Conservation (phyloP, 2,113 vertebrate genomes). For the Sceloporus undulatus region DNA sequence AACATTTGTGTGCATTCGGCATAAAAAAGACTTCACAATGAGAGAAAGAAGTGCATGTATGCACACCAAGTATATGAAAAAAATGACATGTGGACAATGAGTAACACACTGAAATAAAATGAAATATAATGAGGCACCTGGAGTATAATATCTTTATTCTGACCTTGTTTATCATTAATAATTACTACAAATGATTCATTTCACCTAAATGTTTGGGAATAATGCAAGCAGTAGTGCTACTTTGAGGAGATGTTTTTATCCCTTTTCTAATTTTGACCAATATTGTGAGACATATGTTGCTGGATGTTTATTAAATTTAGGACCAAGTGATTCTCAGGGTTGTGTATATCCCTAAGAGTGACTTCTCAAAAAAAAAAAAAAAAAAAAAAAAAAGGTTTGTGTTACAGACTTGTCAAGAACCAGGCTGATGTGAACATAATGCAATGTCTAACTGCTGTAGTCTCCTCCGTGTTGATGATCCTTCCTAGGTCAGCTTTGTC, state of each 20-base stretch:
- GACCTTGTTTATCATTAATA: slow-evolving; percentile 16
- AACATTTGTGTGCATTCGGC: too few species aligned
- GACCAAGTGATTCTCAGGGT: neutral
- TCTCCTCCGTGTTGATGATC: neutral
- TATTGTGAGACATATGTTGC: neutral
- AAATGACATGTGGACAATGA: neutral
- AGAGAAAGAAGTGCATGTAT: neutral
- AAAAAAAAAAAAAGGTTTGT: neutral
- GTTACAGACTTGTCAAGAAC: neutral
- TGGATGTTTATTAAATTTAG: neutral
- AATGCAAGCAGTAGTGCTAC: neutral
- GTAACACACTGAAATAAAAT: slow-evolving; percentile 6
- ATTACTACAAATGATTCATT: slow-evolving; percentile 16
- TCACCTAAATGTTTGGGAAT: neutral
- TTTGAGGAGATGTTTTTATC: neutral
- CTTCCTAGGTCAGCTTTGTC: neutral
- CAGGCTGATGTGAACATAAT: neutral
- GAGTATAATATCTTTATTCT: neutral
- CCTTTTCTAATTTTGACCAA: neutral
- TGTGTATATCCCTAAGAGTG: neutral
- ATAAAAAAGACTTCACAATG: too few species aligned
- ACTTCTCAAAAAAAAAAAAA: neutral
- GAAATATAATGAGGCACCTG: neutral
- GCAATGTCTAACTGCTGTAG: neutral
- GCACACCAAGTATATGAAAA: neutral